Evolutionary conservation across 2,113 vertebrate genomes (phyloP).

Genomic region (Neofelis nebulosa): DNA sequence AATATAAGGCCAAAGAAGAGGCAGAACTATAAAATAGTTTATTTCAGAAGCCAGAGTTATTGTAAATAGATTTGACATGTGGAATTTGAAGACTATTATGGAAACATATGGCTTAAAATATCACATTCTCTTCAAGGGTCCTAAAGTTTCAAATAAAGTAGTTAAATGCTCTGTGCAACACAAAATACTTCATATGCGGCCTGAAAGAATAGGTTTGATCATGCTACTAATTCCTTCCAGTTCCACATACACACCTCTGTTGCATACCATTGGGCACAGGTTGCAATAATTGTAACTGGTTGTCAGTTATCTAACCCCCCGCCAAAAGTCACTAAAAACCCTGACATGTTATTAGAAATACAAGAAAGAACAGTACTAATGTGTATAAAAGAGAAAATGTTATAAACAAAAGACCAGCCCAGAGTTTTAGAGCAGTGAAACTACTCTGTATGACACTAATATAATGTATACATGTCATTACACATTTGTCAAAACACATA

Average conservation of each 20-base stretch:
- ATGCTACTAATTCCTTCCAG: background rate
- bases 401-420: background rate
- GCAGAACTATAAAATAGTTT: slow-evolving; percentile 18
- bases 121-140: background rate
- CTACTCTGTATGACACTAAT: background rate
- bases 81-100: slow-evolving; percentile 20
- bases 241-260: background rate
- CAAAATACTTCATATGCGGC: background rate
- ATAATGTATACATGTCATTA: background rate
- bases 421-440: background rate
- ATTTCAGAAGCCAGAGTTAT: background rate
- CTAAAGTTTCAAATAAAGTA: background rate
- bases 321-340: background rate
- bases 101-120: slow-evolving; percentile 37
- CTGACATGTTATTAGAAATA: background rate
- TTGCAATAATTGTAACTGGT: background rate
- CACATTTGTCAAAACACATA: background rate
- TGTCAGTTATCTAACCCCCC: background rate
- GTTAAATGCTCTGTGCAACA: background rate
- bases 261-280: background rate
- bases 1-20: background rate
- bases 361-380: background rate
- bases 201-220: background rate
- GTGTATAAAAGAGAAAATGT: background rate
- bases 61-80: background rate